phyloP scores from a whole-genome alignment of 1,140 invertebrate species.

The Sycobia sp. region DNA sequence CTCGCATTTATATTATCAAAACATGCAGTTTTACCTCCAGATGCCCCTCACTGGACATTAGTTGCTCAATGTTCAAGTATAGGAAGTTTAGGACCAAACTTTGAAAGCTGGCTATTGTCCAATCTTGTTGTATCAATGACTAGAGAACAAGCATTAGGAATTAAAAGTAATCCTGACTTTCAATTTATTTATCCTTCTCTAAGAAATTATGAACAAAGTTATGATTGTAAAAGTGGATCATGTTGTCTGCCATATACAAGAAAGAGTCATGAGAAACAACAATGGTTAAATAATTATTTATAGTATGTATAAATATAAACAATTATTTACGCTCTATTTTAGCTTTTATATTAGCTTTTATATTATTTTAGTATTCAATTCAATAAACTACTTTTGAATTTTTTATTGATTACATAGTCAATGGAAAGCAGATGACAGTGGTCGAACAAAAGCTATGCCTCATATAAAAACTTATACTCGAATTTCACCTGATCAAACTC shows the following conservation, averaged over 20 bases:
- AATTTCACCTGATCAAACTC: constrained; percentile 69
- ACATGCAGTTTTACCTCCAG: constrained; percentile 65
- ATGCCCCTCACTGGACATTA: constrained; percentile 68
- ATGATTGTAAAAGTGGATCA: constrained; percentile 83
- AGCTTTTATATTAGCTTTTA: too few relatives aligned
- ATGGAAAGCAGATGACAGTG: constrained; percentile 76
- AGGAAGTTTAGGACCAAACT: constrained; percentile 77
- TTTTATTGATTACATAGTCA: constrained; percentile 65
- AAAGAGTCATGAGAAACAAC: constrained; percentile 81
- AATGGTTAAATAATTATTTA: constrained; percentile 79
- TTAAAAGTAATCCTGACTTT: constrained; percentile 57
- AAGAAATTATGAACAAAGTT: constrained; percentile 80
- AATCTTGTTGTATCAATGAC: constrained; percentile 71
- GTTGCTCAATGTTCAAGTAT: constrained; percentile 90
- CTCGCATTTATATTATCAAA: constrained; percentile 69
- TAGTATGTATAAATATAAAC: constrained; percentile 66
- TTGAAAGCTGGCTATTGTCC: constrained; percentile 72
- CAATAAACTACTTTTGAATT: background rate
- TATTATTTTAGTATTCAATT: background rate
- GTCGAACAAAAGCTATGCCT: constrained; percentile 81
- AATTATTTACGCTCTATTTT: background rate
- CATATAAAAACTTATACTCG: constrained; percentile 93
- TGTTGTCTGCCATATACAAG: constrained; percentile 88
- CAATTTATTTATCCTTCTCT: constrained; percentile 73
- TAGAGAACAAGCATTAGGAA: constrained; percentile 53